Percentiles rank a stretch among this genome's conserved stretches.
Conservation (phyloP, 2,888 invertebrate species). For the Drosophila pseudotalamancana region DNA sequence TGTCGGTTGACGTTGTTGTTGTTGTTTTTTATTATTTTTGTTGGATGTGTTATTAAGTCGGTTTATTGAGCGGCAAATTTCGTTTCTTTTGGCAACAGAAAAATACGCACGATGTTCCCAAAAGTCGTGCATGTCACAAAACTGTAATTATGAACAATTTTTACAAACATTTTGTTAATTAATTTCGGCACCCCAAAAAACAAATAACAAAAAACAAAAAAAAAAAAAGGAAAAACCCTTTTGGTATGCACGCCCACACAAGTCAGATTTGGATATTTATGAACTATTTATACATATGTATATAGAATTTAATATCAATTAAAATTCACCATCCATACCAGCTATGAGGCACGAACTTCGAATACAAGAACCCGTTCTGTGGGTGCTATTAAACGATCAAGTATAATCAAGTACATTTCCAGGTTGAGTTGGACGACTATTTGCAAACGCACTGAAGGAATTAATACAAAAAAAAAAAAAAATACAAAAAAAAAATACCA, state of each 20-base stretch:
- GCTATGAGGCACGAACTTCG: slow-evolving; percentile 48
- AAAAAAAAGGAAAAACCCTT: slow-evolving; percentile 24
- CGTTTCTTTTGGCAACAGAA: slow-evolving; percentile 56
- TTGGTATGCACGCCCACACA: slow-evolving; percentile 40
- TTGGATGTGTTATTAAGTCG: slow-evolving; percentile 69
- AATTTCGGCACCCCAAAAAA: slow-evolving; percentile 57
- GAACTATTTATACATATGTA: slow-evolving; percentile 25
- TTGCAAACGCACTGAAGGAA: background rate
- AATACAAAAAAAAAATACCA: slow-evolving; percentile 9
- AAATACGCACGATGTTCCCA: slow-evolving; percentile 55
- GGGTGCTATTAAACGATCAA: slow-evolving; percentile 60
- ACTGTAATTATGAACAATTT: slow-evolving; percentile 68
- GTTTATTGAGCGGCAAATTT: slow-evolving; percentile 76
- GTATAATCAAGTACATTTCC: slow-evolving; percentile 37
- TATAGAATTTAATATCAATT: slow-evolving; percentile 58
- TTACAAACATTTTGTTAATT: slow-evolving; percentile 75
- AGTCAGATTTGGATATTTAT: slow-evolving; percentile 16
- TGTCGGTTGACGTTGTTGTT: slow-evolving; percentile 25
- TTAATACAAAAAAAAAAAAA: no score
- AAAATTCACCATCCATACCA: slow-evolving; percentile 52
- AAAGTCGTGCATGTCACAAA: slow-evolving; percentile 46
- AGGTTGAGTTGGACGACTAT: slow-evolving; percentile 39
- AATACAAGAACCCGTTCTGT: slow-evolving; percentile 36
- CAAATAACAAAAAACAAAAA: background rate
- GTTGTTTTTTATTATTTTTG: slow-evolving; percentile 70